Conservation (phyloP, 2,113 vertebrate genomes). For the Labrus mixtus region DNA sequence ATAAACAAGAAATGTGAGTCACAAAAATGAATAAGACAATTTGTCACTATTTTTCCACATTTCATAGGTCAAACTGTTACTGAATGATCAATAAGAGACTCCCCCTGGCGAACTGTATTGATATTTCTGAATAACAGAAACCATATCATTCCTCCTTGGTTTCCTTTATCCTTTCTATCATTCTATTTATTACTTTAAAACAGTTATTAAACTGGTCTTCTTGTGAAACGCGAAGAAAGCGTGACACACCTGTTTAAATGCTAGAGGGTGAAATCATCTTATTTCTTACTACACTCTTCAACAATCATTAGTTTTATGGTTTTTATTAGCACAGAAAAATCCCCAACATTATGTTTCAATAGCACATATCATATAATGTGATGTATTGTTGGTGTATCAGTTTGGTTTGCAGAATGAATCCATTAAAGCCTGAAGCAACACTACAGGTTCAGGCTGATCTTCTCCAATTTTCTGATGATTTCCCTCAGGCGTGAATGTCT, state of each 20-base stretch:
- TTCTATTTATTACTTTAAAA: neutral
- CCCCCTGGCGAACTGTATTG: neutral
- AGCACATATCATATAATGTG: constrained; percentile 21
- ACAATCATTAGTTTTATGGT: constrained; percentile 13
- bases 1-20: too few species aligned
- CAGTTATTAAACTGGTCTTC: neutral
- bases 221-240: neutral
- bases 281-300: constrained; percentile 6
- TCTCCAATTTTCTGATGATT: constrained; percentile 33
- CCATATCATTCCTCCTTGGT: neutral
- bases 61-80: neutral
- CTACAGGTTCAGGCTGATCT: constrained; percentile 37
- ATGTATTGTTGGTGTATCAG: constrained; percentile 37
- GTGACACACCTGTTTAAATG: constrained; percentile 12
- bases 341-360: constrained; percentile 10
- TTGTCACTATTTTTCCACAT: neutral
- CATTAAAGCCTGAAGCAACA: constrained; percentile 3
- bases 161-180: neutral
- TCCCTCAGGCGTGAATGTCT: constrained; percentile 38
- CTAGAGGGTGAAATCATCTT: neutral
- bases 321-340: constrained; percentile 26
- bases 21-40: too few species aligned
- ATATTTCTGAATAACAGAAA: neutral
- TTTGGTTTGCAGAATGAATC: constrained; percentile 29
- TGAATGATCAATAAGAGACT: neutral